A percentile compares a stretch with the other conserved stretches of the same genome.
Conservation (phyloP, 2,797 vertebrate species). For the Hylomyscus alleni region DNA sequence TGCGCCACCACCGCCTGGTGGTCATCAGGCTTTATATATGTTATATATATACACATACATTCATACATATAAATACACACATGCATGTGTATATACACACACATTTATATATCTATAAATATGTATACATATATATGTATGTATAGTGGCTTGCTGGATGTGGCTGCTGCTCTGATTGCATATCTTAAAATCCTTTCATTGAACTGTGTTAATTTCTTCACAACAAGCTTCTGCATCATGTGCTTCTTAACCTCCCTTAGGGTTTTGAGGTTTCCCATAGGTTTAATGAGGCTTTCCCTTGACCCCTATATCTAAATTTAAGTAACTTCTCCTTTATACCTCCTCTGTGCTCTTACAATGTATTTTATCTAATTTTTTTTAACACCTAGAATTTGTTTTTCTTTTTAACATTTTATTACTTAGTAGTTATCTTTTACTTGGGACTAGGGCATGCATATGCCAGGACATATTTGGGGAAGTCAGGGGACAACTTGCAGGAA, state of each 20-base stretch:
- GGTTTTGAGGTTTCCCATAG: neutral
- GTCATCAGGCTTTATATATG: no score
- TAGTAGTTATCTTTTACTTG: neutral
- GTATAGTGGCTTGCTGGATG: neutral
- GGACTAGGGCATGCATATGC: neutral
- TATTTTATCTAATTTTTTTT: conserved; percentile 33
- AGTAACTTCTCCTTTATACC: neutral
- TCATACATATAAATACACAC: no score
- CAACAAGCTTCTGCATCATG: neutral
- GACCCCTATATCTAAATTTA: conserved; percentile 37
- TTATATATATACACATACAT: no score
- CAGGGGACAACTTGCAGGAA: neutral
- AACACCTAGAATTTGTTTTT: neutral
- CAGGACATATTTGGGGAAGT: neutral
- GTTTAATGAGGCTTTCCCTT: neutral
- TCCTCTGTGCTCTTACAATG: neutral
- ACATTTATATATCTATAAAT: neutral
- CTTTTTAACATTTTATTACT: neutral
- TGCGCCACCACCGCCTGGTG: no score
- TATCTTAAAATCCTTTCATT: conserved; percentile 14
- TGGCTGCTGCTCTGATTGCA: conserved; percentile 12
- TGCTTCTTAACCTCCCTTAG: neutral
- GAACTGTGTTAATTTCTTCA: neutral
- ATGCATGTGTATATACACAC: neutral
- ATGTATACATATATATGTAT: neutral